Evolutionary conservation across 1,140 invertebrate genomes (phyloP).

Genomic region (Heliconius eleuchia): DNA sequence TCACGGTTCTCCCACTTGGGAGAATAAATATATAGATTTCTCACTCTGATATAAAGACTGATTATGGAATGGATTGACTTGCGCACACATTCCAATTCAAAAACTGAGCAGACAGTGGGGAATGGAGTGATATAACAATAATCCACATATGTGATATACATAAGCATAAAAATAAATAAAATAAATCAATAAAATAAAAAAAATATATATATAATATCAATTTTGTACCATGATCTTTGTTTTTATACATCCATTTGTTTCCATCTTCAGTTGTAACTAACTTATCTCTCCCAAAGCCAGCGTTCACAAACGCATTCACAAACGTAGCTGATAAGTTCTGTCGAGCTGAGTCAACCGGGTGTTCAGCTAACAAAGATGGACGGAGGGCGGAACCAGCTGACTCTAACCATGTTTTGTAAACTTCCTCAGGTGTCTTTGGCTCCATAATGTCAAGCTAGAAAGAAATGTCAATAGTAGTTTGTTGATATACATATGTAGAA

Average conservation of each 20-base stretch:
- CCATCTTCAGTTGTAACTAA: conserved; percentile 97
- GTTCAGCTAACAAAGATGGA: conserved; percentile 85
- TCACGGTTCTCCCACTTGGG: too few species aligned
- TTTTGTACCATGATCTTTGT: conserved; percentile 94
- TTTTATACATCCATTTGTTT: conserved; percentile 99
- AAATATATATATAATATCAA: too few species aligned
- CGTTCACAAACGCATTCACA: conserved; percentile 99
- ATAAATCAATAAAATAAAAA: too few species aligned
- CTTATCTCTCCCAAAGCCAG: conserved; percentile 98
- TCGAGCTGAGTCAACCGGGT: conserved; percentile 94
- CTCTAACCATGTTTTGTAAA: conserved; percentile 99
- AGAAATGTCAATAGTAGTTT: conserved; percentile 41
- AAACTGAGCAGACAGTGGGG: too few species aligned
- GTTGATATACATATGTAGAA: not conserved
- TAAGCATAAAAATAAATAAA: too few species aligned
- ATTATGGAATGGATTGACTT: too few species aligned
- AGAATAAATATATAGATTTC: too few species aligned
- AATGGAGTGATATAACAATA: too few species aligned
- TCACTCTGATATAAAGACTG: too few species aligned
- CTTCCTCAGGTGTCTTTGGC: conserved; percentile 99
- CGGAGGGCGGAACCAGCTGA: conserved; percentile 92
- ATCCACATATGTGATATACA: too few species aligned
- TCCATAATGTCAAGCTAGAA: conserved; percentile 98
- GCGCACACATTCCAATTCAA: too few species aligned
- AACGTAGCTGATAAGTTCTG: conserved; percentile 99